Conservation (phyloP, 1,140 invertebrate species). For the Eriocheir sinensis region DNA sequence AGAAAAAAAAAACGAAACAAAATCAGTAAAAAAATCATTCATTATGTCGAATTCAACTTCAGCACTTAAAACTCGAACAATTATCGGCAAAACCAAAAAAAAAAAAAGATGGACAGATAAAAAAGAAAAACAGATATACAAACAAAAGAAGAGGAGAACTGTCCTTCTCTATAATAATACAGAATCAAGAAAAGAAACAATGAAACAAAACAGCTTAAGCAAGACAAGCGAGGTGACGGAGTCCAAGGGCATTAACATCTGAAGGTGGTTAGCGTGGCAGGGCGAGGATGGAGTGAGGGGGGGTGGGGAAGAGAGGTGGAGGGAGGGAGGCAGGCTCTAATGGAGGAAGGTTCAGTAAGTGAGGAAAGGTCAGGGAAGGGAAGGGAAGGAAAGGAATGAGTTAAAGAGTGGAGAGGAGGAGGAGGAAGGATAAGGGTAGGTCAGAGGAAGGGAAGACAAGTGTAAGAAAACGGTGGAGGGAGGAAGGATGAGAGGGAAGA, state of each 20-base stretch:
- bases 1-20: too few relatives aligned
- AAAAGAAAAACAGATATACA: neutral
- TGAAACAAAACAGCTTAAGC: neutral
- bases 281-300: neutral
- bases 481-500: neutral
- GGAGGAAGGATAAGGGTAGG: too few relatives aligned
- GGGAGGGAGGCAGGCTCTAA: too few relatives aligned
- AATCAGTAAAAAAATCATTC: too few relatives aligned
- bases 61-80: too few relatives aligned
- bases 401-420: too few relatives aligned
- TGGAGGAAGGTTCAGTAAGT: too few relatives aligned
- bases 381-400: too few relatives aligned
- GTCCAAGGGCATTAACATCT: neutral
- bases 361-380: neutral
- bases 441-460: neutral
- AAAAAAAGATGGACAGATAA: neutral
- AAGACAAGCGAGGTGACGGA: neutral
- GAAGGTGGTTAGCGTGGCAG: slow-evolving; percentile 9
- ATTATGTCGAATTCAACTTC: too few relatives aligned
- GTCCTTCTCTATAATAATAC: neutral
- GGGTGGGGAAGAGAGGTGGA: neutral
- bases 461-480: neutral
- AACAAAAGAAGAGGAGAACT: too few relatives aligned
- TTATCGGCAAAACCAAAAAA: neutral
- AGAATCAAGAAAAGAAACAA: neutral